Percentiles rank a stretch among this genome's conserved stretches.
Conservation (phyloP, 1,140 invertebrate species). For the Papilio xuthus region DNA sequence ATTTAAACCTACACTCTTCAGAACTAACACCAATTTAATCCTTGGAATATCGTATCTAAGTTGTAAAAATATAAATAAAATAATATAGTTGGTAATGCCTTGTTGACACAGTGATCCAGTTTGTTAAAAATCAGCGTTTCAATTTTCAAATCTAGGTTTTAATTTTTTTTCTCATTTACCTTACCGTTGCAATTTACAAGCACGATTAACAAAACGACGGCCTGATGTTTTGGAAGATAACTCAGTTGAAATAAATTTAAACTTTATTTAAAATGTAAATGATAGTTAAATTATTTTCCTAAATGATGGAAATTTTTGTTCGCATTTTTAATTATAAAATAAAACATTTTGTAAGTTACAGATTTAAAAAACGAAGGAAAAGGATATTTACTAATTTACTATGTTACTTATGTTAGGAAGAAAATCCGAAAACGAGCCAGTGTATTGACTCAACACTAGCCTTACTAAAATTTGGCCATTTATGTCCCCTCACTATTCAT, state of each 20-base stretch:
- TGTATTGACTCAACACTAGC: too few relatives aligned
- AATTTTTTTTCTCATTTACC: constrained; percentile 4
- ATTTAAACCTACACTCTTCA: background rate
- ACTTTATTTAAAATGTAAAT: too few relatives aligned
- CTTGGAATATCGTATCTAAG: background rate
- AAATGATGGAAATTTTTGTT: too few relatives aligned
- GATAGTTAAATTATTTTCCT: too few relatives aligned
- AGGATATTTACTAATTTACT: too few relatives aligned
- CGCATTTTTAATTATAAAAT: too few relatives aligned
- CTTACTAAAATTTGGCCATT: too few relatives aligned
- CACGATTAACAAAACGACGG: background rate
- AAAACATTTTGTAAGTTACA: too few relatives aligned
- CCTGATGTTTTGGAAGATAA: background rate
- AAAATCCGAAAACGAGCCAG: too few relatives aligned
- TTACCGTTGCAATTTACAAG: background rate
- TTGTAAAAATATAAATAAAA: background rate
- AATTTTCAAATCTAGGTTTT: background rate
- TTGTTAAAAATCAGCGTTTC: background rate
- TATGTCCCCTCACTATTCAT: too few relatives aligned
- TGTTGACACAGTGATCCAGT: background rate
- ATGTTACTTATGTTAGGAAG: too few relatives aligned
- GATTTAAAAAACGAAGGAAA: too few relatives aligned
- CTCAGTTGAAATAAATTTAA: background rate
- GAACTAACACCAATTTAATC: background rate
- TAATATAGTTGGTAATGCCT: background rate